Base-by-base conservation (phyloP, 1,140 invertebrate genomes). In the Sycophaga agraensis region DNA sequence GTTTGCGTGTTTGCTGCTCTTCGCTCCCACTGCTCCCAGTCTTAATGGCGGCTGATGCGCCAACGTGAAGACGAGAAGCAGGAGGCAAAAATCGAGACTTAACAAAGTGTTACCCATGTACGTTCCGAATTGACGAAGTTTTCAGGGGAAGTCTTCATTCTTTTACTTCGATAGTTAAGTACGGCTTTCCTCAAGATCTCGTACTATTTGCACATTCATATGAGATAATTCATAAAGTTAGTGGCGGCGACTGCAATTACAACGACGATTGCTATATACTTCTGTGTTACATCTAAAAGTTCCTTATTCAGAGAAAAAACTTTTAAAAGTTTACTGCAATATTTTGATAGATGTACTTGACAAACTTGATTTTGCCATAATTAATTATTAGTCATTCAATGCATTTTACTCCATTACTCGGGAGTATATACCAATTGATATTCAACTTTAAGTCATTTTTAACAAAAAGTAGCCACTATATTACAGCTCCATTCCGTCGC, bases 191-290 rank as follows among this genome's bases (percentile, higher is more conserved):
- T 1, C 17, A 8, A 9, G 22, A 43, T 17, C 12, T 4, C 2
- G 9, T 22, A 24, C 16, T 24, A 6, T 1, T 12, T 12, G 21
- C 24, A 24, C 4, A 8, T 40, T n/a, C n/a, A n/a, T n/a, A 17
- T 54, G 40, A 54, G 51, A 54, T 54, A 54, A 54, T 54, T 54
- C 35, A 45, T 43, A 21, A 22, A n/a, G n/a, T n/a, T 4, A n/a
- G 28, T 19, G 24, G 21, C 37, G 2, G 17, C 26, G 2, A n/a
- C 24, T 56, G 26, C 40, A 43, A 43, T 43, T 42, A 55, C 61
- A 59, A 59, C 57, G 60, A 19, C 50, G 16, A 46, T 39, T 17
- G 35, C 39, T 50, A 26, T 39, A 19, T 17, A 19, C 17, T 14
- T n/a, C 6, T 42, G 9, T 19, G 16, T 19, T 42, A 8, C 17